These are phyloP conservation scores for Alectura lathami DNA, from an alignment of 2,113 vertebrate genomes.

Conservation along the genomic window DNA sequence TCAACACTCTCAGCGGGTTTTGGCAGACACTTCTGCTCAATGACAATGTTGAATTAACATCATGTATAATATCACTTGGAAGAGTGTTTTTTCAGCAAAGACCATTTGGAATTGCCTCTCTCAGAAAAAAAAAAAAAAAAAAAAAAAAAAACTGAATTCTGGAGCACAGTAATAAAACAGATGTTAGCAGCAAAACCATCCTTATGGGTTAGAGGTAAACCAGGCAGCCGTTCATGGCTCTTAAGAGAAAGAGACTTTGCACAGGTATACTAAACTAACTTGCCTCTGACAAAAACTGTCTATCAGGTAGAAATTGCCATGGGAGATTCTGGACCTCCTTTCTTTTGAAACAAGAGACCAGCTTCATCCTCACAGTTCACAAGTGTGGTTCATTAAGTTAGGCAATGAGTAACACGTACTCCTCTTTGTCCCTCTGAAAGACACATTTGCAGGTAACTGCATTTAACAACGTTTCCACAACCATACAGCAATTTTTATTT, in stretches of 20 bases:
- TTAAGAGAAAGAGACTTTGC: neutral
- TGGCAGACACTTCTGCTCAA: neutral
- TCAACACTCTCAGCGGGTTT: neutral
- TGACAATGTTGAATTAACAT: neutral
- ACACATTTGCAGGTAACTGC: neutral
- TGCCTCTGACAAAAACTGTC: neutral
- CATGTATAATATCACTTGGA: neutral
- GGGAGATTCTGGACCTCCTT: neutral
- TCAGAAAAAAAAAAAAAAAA: neutral
- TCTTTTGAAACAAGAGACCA: neutral
- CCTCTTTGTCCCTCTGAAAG: neutral
- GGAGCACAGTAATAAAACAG: neutral
- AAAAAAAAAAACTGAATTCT: neutral
- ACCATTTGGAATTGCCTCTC: neutral
- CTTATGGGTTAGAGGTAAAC: neutral
- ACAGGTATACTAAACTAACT: neutral
- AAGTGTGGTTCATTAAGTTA: neutral
- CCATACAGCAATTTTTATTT: rapidly evolving
- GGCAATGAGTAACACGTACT: neutral
- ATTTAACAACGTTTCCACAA: neutral
- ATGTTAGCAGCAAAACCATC: neutral
- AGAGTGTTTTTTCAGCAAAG: neutral
- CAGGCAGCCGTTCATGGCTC: neutral
- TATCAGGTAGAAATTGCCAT: neutral
- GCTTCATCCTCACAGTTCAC: neutral